Base-by-base conservation (phyloP, 2,113 vertebrate genomes). In the Platysteira castanea region DNA sequence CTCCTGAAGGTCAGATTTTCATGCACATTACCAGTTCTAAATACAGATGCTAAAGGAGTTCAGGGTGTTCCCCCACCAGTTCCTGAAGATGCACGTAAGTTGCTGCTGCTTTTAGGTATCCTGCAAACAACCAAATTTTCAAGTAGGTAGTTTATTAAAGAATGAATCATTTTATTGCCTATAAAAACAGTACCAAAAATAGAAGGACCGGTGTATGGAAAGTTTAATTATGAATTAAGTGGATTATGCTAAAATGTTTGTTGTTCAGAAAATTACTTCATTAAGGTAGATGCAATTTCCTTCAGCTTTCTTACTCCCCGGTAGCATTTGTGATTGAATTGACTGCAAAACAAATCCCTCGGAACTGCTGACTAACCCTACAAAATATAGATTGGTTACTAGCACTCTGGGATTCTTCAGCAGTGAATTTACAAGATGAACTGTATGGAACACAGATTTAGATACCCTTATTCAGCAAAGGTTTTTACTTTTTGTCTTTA, bases 201-300 rank as follows among this genome's bases (percentile, higher is more conserved):
- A 95, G 61, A 87, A 87, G 46, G 42, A 31, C 37, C 71, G 33
- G 20, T 86, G 39, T 95, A 31, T 91, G 18, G 79, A 86, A 96
- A 89, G 24, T 95, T 96, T 97, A 96, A 97, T 97, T 97, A 94
- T 57, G 13, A 61, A 91, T 96, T 96, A 95, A 98, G 44, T 95
- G 69, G 77, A 96, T 97, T 96, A 96, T 78, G 61, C 20, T 97
- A 94, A 96, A 96, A 96, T 90, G 22, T 85, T 94, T 96, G 75
- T 87, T 83, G 57, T 86, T 96, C 75, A 87, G 37, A 95, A 96
- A 95, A 93, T 97, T 97, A 80, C 65, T 96, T 97, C 77, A 82
- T 77, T 39, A 74, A 97, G 75, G 90, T 84, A 93, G 84, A 96
- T 93, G 84, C 42, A 95, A 94, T 97, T 98, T 97, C n/a, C 77